A percentile compares a stretch with the other conserved stretches of the same genome.
phyloP scores from a whole-genome alignment of 2,113 vertebrate species.

The Corythaeola cristata region DNA sequence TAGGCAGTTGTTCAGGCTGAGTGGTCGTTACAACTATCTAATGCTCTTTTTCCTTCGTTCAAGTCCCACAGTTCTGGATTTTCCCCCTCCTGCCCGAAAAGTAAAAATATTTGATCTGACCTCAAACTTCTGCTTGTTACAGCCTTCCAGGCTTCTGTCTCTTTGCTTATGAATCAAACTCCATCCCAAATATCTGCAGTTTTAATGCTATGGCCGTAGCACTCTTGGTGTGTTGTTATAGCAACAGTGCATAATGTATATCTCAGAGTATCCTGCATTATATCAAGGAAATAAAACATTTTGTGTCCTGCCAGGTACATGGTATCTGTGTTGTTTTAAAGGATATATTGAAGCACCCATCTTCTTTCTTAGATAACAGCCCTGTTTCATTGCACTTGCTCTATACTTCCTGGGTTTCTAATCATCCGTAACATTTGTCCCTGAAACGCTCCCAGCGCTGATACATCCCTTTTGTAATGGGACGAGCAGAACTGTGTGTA shows the following conservation, averaged over 20 bases:
- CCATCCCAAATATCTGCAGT: background rate
- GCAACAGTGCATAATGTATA: background rate
- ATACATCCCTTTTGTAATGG: background rate
- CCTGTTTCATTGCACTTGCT: background rate
- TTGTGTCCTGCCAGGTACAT: background rate
- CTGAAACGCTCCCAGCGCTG: background rate
- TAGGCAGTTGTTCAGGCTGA: background rate
- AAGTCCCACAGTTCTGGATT: background rate
- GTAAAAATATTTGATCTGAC: background rate
- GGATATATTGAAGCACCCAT: background rate
- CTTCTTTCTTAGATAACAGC: background rate
- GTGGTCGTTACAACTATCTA: background rate
- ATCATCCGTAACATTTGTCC: background rate
- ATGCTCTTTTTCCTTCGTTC: background rate
- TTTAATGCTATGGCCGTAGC: background rate
- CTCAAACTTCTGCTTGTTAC: background rate
- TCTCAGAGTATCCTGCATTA: background rate
- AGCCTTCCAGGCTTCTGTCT: background rate
- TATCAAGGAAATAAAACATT: background rate
- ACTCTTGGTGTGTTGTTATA: slow-evolving; percentile 13
- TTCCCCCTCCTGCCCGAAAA: background rate
- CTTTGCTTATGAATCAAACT: background rate
- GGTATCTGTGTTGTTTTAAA: background rate
- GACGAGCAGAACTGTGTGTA: background rate
- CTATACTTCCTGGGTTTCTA: background rate